Base-by-base conservation (phyloP, 2,888 invertebrate species). In the Drosophila neoperkinsi region DNA sequence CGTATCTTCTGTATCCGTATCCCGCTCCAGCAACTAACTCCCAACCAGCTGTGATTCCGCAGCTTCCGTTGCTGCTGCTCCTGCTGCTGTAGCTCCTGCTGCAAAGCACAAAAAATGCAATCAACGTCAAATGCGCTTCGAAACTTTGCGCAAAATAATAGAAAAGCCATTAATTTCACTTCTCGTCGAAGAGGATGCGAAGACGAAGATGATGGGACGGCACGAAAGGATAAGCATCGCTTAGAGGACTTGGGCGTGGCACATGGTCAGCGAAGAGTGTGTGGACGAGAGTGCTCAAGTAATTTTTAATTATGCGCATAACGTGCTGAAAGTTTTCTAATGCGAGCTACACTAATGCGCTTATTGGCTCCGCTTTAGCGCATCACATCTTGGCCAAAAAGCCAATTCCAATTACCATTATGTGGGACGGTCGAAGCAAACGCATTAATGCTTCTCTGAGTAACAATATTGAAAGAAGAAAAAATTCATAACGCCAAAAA, bases 81-180 rank as follows among this genome's bases (percentile, higher is more conserved):
- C 25, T 51, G 36, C 38, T 52, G 18, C 49, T 50, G 28, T n/a
- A 52, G 57, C 58, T 58, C 58, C 33, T 60, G 81, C 68, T 81
- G 71, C 57, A 74, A 46, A 64, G 86, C 43, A 60, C 68, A 88
- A 90, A 85, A 85, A 85, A 90, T 90, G 85, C 85, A 85, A 85
- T 85, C 85, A 85, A 85, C 85, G 85, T 85, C 85, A 85, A 85
- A 90, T 85, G 85, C 89, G 90, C 87, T 85, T 88, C 81, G 86
- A 85, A 85, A 85, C 90, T 90, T 85, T 85, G 88, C 83, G 70
- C 75, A 90, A 90, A 85, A 85, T 90, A 85, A 85, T 85, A 85
- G 85, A 85, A 85, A 85, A 85, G 88, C 85, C 90, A 85, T 85
- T 85, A 85, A 85, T 85, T 85, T 85, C 86, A 80, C 89, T 85